Evolutionary conservation across 2,888 invertebrate species (phyloP), one percentile per base, ranked within the genome.

Genomic region (Mythimna impura): DNA sequence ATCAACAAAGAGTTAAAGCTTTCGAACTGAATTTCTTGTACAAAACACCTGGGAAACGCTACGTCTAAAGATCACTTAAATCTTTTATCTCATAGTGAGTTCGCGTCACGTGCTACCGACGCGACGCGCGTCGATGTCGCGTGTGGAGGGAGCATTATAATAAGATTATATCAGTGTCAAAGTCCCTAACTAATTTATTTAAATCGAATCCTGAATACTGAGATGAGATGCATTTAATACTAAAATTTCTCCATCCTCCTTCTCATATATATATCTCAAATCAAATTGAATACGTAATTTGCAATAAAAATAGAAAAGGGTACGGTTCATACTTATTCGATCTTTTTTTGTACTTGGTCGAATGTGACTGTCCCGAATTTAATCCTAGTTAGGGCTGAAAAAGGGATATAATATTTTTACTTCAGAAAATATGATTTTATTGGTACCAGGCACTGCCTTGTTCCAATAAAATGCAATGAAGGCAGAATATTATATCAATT

Each of bases 131-230:
- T 60, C 34, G 52, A 25, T 73, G 34, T 75, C 69, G 68, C 76
- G 82, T 80, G 86, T 89, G 86, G 78, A 80, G 63, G 68, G 69
- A 76, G 85, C 86, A 83, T 88, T 80, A 83, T 87, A 88, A 86
- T 84, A 84, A 82, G 82, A 89, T 88, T 86, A 88, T 86, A 85
- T 86, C 84, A 86, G 86, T 83, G 88, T 89, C 88, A 87, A 87
- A 87, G 85, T 84, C 83, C 83, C 83, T 82, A 71, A 74, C 80
- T 84, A 83, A 88, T 84, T 83, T 85, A 87, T 89, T 87, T 83
- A 80, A 86, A 89, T 81, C 80, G 73, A 76, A 78, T 76, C 70
- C 74, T 80, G 77, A 81, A 82, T 79, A 77, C 79, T 71, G 76
- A 76, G 71, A 80, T 47, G 43, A 55, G 34, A 54, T 80, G 70